A percentile compares a stretch with the other conserved stretches of the same genome.
Evolutionary conservation across 2,113 vertebrate species (phyloP).

Genomic region (Macquaria australasica): DNA sequence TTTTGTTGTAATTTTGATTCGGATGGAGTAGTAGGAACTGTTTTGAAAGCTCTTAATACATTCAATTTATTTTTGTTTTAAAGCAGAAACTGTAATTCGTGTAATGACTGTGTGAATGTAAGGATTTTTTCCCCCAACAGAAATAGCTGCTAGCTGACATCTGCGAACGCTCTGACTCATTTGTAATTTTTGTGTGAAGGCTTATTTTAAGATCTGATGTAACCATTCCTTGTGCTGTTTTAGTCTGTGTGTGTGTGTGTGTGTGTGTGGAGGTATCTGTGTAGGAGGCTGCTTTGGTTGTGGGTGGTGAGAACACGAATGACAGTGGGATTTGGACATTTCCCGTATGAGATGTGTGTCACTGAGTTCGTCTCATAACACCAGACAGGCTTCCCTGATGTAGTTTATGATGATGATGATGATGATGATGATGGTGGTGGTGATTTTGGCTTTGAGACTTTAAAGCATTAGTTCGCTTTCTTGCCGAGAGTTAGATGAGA

Average conservation of each 20-base stretch:
- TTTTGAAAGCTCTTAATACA: not conserved
- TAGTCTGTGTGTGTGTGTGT: slow-evolving; percentile 4
- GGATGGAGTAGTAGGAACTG: not conserved
- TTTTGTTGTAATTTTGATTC: not conserved
- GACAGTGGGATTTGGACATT: slow-evolving; percentile 43
- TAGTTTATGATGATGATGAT: not conserved
- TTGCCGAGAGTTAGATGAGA: not conserved
- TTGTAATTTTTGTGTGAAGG: slow-evolving; percentile 29
- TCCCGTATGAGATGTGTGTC: slow-evolving; percentile 30
- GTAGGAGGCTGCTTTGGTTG: slow-evolving; percentile 18
- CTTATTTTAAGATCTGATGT: slow-evolving; percentile 56
- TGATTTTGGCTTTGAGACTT: no score
- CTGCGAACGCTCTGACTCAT: slow-evolving; percentile 44
- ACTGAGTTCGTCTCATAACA: slow-evolving; percentile 15
- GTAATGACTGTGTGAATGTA: slow-evolving; percentile 6
- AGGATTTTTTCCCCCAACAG: not conserved
- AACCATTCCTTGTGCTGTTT: slow-evolving; percentile 16
- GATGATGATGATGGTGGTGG: not conserved
- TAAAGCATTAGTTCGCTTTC: not conserved
- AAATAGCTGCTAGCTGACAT: slow-evolving; percentile 13
- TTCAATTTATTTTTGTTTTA: no score
- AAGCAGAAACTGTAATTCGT: not conserved
- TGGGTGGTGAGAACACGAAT: slow-evolving; percentile 50
- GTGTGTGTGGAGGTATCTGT: not conserved
- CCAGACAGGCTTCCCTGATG: slow-evolving; percentile 8